phyloP scores from a whole-genome alignment of 2,113 vertebrate genomes.

The Oncorhynchus tshawytscha region DNA sequence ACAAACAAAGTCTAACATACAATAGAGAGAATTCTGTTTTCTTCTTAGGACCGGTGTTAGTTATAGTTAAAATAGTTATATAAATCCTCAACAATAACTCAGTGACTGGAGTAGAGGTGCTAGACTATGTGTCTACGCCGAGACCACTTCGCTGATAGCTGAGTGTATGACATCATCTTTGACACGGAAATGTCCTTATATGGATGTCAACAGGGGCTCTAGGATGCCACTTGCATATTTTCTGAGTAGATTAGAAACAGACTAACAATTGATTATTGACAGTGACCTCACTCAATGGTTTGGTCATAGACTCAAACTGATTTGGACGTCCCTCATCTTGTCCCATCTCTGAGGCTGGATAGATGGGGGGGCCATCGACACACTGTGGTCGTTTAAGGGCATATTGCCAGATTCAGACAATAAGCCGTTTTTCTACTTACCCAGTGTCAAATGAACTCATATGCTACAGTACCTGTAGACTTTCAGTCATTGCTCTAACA shows the following conservation, averaged over 20 bases:
- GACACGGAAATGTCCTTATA: neutral
- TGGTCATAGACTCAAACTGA: neutral
- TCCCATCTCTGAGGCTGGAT: neutral
- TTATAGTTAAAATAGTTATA: conserved; percentile 14
- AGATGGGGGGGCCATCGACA: neutral
- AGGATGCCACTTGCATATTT: neutral
- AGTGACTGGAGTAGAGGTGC: conserved; percentile 11
- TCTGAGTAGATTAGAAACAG: no score
- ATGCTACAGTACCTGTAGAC: no score
- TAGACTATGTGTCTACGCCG: neutral
- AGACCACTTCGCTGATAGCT: neutral
- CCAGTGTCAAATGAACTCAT: no score
- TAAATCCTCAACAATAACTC: conserved; percentile 54
- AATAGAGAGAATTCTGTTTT: neutral
- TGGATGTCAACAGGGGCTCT: neutral
- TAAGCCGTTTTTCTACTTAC: no score
- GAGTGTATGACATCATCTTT: neutral
- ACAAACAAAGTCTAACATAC: neutral
- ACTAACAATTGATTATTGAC: neutral
- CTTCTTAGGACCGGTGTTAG: conserved; percentile 26
- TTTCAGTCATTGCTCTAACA: no score
- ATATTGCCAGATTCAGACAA: no score
- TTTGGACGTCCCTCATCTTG: neutral
- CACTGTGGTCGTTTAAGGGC: neutral
- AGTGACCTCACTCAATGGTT: neutral